Evolutionary conservation across 2,113 vertebrate genomes (phyloP), one percentile per base, ranked within the genome.

Genomic region (Microtus ochrogaster): DNA sequence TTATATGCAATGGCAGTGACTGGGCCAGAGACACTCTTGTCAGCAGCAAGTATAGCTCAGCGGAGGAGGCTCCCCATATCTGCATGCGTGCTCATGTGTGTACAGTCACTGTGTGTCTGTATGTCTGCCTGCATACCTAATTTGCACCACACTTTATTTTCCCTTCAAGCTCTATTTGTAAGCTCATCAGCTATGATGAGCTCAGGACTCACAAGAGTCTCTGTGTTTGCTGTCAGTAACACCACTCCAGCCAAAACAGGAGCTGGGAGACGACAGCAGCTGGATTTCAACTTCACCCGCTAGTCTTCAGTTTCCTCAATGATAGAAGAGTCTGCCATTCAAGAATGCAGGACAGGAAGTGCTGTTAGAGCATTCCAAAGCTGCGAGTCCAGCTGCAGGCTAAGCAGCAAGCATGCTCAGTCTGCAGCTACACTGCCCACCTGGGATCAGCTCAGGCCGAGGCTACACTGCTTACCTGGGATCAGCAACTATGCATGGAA

Each of bases 401-500:
- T 16, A 91, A 91, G 52, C 1, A 92, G 76, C 14, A 76, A 90
- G 58, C 22, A 76, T 13, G n/a, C 91, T 79, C 55, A 95, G 96
- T 86, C 61, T 90, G 77, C 39, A 65, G 39, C 39, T 26, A 65
- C 2, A 28, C 93, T 76, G 87, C 52, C 26, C 63, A 65, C 63
- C 63, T 65, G 63, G 86, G 4, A 19, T 58, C 55, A 58, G 55
- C 17, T 58, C 52, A 55, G 52, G 52, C 52, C 52, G 16, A 55
- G 16, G 26, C 65, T 66, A 30, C 28, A 66, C 65, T 33, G 65
- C 65, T 5, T 28, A 66, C 55, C 74, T 84, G 91, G 1, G 5
- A 70, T 83, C 1, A 87, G 77, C 63, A 95, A 95, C 91, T 68
- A 96, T 24, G 94, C 36, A 78, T 61, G 36, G 89, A 61, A 82